phyloP scores from a whole-genome alignment of 2,797 vertebrate genomes.

The Poeciliopsis gracilis region DNA sequence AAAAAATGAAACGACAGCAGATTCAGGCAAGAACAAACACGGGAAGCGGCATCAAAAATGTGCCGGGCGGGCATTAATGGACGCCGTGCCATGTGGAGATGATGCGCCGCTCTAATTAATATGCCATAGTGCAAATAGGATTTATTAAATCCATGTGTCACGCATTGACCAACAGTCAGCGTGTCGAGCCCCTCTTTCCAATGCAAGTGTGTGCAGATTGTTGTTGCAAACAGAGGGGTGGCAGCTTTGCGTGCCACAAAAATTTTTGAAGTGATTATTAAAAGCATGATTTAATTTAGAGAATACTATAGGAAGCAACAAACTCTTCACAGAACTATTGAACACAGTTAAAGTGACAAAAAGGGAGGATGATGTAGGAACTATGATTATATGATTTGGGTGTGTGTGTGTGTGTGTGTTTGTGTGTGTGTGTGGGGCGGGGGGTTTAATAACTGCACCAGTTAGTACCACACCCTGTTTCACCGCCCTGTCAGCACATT shows the following conservation, averaged over 20 bases:
- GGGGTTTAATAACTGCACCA: slow-evolving; percentile 39
- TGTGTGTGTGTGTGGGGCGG: too few relatives aligned
- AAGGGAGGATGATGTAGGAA: not conserved
- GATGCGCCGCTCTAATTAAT: slow-evolving; percentile 61
- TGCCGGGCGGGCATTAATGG: slow-evolving; percentile 64
- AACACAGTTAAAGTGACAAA: slow-evolving; percentile 32
- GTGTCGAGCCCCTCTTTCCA: slow-evolving; percentile 12
- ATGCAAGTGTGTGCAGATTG: slow-evolving; percentile 9
- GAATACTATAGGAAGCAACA: not conserved
- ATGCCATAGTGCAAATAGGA: slow-evolving; percentile 62
- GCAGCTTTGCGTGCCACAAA: slow-evolving; percentile 8
- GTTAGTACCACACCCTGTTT: slow-evolving; percentile 65
- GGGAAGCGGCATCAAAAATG: slow-evolving; percentile 43
- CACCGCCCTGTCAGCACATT: slow-evolving; percentile 69
- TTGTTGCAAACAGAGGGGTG: slow-evolving; percentile 22
- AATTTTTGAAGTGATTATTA: slow-evolving; percentile 16
- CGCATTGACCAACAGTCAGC: slow-evolving; percentile 29
- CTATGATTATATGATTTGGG: slow-evolving; percentile 60
- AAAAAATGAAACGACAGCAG: slow-evolving; percentile 44
- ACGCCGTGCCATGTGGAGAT: slow-evolving; percentile 47
- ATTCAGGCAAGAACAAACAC: slow-evolving; percentile 47
- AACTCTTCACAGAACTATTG: slow-evolving; percentile 17
- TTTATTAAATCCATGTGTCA: slow-evolving; percentile 69
- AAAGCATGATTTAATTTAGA: slow-evolving; percentile 3
- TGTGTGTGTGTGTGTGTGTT: too few relatives aligned